phyloP scores from a whole-genome alignment of 2,797 vertebrate species.

The Toxotes lorentzi region DNA sequence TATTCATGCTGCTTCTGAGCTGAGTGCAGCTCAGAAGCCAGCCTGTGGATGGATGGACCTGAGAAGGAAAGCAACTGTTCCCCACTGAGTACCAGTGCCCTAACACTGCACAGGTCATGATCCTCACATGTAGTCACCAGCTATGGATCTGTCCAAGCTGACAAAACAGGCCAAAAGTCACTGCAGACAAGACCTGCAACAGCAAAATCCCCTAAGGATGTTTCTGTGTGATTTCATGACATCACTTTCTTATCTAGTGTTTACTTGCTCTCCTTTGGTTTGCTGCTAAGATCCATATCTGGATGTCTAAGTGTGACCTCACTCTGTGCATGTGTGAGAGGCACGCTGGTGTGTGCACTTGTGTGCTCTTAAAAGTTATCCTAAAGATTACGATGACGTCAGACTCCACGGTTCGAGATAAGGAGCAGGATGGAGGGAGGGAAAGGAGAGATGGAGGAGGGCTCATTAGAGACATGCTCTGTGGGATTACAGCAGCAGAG shows the following conservation, averaged over 20 bases:
- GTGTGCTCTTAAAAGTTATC: constrained; percentile 40
- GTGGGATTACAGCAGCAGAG: constrained; percentile 65
- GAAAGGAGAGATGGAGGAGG: constrained; percentile 20
- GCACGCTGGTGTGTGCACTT: constrained; percentile 21
- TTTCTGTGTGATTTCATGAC: constrained; percentile 25
- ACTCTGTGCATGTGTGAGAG: not conserved
- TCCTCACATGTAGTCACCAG: constrained; percentile 22
- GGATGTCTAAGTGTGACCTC: constrained; percentile 38
- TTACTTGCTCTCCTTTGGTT: constrained; percentile 14
- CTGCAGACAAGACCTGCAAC: constrained; percentile 5
- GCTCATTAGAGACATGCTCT: constrained; percentile 49
- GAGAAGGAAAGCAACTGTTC: constrained; percentile 22
- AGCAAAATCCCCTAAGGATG: constrained; percentile 7
- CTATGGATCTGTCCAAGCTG: constrained; percentile 24
- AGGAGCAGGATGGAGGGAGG: constrained; percentile 28
- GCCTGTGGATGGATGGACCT: constrained; percentile 14
- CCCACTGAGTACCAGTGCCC: constrained; percentile 20
- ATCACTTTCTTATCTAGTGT: constrained; percentile 42
- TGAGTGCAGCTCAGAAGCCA: not conserved
- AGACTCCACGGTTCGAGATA: constrained; percentile 33
- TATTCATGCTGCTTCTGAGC: constrained; percentile 65
- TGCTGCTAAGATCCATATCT: constrained; percentile 35
- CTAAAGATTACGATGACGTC: constrained; percentile 63
- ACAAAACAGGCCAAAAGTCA: constrained; percentile 22
- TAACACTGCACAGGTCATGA: constrained; percentile 40